A percentile compares a stretch with the other conserved stretches of the same genome.
phyloP scores from a whole-genome alignment of 2,113 vertebrate species.

The Actenoides hombroni region DNA sequence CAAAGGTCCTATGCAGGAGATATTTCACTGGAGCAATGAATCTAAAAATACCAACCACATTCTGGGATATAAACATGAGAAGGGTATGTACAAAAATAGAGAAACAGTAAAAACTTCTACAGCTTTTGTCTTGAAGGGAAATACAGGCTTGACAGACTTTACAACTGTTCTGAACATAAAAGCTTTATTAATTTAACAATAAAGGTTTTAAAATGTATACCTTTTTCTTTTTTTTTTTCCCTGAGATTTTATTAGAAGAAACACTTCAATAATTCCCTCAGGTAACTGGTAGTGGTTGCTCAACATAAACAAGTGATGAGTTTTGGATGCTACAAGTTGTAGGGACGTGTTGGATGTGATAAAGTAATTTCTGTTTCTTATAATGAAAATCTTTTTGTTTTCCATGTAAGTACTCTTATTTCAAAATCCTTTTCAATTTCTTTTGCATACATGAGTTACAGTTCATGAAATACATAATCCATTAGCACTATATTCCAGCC shows the following conservation, averaged over 20 bases:
- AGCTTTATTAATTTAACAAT: constrained; percentile 29
- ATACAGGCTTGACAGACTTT: constrained; percentile 22
- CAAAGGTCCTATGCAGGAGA: background rate
- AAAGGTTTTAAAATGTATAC: background rate
- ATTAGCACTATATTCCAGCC: background rate
- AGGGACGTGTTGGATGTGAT: background rate
- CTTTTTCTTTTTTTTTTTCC: background rate
- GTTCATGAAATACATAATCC: background rate
- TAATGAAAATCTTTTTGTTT: background rate
- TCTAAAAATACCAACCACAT: background rate
- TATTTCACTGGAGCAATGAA: background rate
- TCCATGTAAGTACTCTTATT: background rate
- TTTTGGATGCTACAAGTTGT: background rate
- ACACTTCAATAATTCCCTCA: background rate
- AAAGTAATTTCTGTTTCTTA: background rate
- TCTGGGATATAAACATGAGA: background rate
- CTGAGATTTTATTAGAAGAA: constrained; percentile 32
- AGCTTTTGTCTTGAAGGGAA: background rate
- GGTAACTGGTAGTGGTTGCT: background rate
- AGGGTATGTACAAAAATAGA: background rate
- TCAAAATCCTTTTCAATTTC: background rate
- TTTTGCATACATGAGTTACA: background rate
- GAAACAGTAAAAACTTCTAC: background rate
- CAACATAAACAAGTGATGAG: constrained; percentile 2
- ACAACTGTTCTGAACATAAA: constrained; percentile 3